A percentile compares a stretch with the other conserved stretches of the same genome.
Conservation (phyloP, 2,888 invertebrate species). For the Callyntrura guangdongensis region DNA sequence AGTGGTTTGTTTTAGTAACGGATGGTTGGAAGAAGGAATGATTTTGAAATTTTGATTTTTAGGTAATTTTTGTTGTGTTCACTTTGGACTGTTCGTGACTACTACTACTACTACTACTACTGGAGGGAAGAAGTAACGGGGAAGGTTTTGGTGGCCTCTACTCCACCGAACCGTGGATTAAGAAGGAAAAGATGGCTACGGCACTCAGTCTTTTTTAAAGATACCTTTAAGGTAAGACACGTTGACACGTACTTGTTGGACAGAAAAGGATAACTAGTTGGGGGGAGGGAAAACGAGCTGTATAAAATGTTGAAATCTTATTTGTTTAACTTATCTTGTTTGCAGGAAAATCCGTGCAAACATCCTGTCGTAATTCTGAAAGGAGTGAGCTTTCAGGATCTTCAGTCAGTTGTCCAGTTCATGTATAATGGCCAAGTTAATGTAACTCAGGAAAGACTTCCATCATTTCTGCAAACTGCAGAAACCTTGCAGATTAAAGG, state of each 20-base stretch:
- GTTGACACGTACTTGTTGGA: not conserved
- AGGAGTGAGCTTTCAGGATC: slow-evolving; percentile 92
- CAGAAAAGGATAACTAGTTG: too few relatives aligned
- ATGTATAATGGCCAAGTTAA: slow-evolving; percentile 94
- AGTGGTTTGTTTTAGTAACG: not conserved
- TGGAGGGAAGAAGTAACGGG: not conserved
- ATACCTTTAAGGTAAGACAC: slow-evolving; percentile 86
- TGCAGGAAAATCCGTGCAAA: slow-evolving; percentile 81
- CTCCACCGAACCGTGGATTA: not conserved
- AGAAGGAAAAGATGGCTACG: slow-evolving; percentile 68
- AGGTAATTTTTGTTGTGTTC: slow-evolving; percentile 12
- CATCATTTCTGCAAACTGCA: slow-evolving; percentile 92
- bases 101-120: too few relatives aligned
- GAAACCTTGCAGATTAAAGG: slow-evolving; percentile 92
- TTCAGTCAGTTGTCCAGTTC: slow-evolving; percentile 92
- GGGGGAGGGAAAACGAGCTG: too few relatives aligned
- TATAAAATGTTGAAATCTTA: not conserved
- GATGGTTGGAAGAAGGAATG: not conserved
- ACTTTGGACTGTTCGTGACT: slow-evolving; percentile 21
- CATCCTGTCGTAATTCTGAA: slow-evolving; percentile 93
- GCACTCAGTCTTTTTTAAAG: slow-evolving; percentile 90
- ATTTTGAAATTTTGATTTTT: not conserved
- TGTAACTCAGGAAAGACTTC: slow-evolving; percentile 92
- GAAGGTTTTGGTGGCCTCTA: not conserved
- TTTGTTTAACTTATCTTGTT: slow-evolving; percentile 8